Evolutionary conservation across 2,797 vertebrate species (phyloP).

Genomic region (Eupleurogrammus muticus): DNA sequence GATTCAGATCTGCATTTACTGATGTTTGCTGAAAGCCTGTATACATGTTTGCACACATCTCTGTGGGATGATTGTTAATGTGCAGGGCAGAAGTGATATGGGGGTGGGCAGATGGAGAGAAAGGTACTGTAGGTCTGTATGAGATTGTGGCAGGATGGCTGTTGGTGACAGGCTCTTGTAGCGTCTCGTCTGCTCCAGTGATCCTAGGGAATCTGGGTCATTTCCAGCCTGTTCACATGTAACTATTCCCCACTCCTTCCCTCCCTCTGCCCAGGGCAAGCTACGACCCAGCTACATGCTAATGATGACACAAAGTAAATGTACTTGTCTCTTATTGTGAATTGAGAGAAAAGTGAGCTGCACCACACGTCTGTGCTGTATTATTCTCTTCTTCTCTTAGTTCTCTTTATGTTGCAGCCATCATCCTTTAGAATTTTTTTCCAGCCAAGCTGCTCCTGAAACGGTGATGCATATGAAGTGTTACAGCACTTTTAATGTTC

Average conservation of each 20-base stretch:
- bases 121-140: slow-evolving; percentile 59
- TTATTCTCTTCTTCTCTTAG: slow-evolving; percentile 22
- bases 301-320: slow-evolving; percentile 71
- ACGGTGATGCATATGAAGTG: slow-evolving; percentile 5
- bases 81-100: slow-evolving; percentile 24
- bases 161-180: slow-evolving; percentile 78
- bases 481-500: slow-evolving; percentile 1
- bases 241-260: slow-evolving; percentile 73
- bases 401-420: slow-evolving; percentile 8
- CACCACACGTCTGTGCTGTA: slow-evolving; percentile 19
- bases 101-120: slow-evolving; percentile 38
- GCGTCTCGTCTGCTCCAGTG: slow-evolving; percentile 81
- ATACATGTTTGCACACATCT: slow-evolving; percentile 42
- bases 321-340: slow-evolving; percentile 42
- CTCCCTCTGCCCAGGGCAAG: slow-evolving; percentile 71
- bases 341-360: slow-evolving; percentile 28
- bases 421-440: neutral
- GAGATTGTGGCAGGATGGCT: slow-evolving; percentile 70
- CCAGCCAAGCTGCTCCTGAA: neutral
- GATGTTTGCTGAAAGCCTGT: slow-evolving; percentile 14
- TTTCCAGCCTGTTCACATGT: slow-evolving; percentile 82
- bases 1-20: slow-evolving; percentile 24
- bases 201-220: slow-evolving; percentile 86
- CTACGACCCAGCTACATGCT: slow-evolving; percentile 74
- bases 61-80: slow-evolving; percentile 22